Evolutionary conservation across 2,797 vertebrate genomes (phyloP), one percentile per base, ranked within the genome.

Genomic region (Sebastes iracundus): DNA sequence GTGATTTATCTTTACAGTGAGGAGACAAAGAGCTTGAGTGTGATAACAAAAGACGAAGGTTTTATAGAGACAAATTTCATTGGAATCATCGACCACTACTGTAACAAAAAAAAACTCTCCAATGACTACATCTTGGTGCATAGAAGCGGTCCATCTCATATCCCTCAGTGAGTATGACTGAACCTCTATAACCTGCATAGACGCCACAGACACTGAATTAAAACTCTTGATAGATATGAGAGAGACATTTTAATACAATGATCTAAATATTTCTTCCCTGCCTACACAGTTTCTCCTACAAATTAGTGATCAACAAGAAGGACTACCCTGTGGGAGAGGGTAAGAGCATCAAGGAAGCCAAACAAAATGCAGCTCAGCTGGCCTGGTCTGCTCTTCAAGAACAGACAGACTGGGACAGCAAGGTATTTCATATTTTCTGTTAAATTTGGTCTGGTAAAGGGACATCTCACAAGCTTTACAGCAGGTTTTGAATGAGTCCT

Each of bases 271-370:
- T 28, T 68, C 3, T 4, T 46, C 3, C 32, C 35, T 20, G 22
- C 32, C 2, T 3, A 13, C 20, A 59, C 81, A 96, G 96, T 46
- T 96, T 95, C 89, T 79, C 65, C 35, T 90, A 58, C 80, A 93
- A 75, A 65, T 69, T 86, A 18, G 13, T 81, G 10, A 91, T 96
- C 1, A 7, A 69, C 4, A 2, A n/a, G 0, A 88, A 30, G 25
- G 66, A 92, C 2, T 96, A 93, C 42, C 87, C 90, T 14, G 77
- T 84, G 38, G 93, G 67, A 22, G 14, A 72, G 13, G 95, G 94
- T 16, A 93, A 80, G 25, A 92, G 0, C 4, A 0, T 3, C 1
- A 94, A 90, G 27, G 86, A 94, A 20, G 95, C 95, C 8, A 89
- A 81, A 85, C 90, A 94, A 49, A 84, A 86, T 1, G 95, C 95